Base-by-base conservation (phyloP, 2,113 vertebrate genomes). In the Lasiurus borealis region DNA sequence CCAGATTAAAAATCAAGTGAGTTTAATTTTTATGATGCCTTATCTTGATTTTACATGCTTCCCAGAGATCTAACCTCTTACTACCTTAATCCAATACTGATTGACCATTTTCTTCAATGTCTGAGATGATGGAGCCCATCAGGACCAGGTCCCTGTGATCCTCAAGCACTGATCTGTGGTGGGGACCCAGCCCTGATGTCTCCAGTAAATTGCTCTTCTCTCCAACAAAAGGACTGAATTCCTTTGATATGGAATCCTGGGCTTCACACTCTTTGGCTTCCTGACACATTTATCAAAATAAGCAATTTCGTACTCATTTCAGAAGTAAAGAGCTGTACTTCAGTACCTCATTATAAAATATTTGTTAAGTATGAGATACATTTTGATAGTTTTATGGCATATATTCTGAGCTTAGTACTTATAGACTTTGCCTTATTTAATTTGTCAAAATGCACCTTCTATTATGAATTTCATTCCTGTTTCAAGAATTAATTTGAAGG, bases 111-210 rank as follows among this genome's bases (percentile, higher is more conserved):
- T 44, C 27, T 44, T 5, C 12, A 59, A 34, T 15, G 12, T 44
- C 54, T 73, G 7, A 5, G 1, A 31, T n/a, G 11, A 23, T n/a
- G 12, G 18, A 69, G 0, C 0, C 11, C 19, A 6, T 59, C 34
- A 27, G 29, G 3, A 59, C 2, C 34, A 8, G 14, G 8, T 5
- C 6, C 6, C 62, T 25, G 8, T 36, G 48, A 27, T 71, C 3
- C 68, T 15, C 40, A 36, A 86, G 34, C 2, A 40, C 16, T 72
- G 25, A 40, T 31, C 23, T 34, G 8, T 10, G 27, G 16, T 16
- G 12, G 34, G 34, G 34, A 8, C 27, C 31, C 16, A 72, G 14
- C 15, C 31, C 31, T 68, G 75, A 36, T 25, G 29, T 5, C n/a
- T 57, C 31, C 25, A 57, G 46, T 76, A 54, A 46, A 57, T 15